phyloP scores from a whole-genome alignment of 1,140 invertebrate genomes.

The Pogonomyrmex californicus region DNA sequence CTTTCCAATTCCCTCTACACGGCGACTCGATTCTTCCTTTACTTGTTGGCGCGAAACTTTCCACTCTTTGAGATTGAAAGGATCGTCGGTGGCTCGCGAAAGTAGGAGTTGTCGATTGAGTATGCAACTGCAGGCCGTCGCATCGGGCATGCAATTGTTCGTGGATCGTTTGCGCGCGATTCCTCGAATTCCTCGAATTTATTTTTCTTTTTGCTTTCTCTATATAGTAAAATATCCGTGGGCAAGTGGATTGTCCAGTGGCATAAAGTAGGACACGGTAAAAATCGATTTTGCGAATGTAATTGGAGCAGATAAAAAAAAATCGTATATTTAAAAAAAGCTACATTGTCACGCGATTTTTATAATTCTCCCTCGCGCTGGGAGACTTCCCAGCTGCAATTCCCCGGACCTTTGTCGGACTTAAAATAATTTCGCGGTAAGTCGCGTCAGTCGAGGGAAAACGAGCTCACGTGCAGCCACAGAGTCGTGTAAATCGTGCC shows the following conservation, averaged over 20 bases:
- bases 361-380: not conserved
- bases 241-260: not conserved
- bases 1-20: conserved; percentile 2
- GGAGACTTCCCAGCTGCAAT: not conserved
- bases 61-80: conserved; percentile 56
- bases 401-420: conserved; percentile 14
- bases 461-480: not conserved
- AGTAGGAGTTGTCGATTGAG: conserved; percentile 39
- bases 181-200: not conserved
- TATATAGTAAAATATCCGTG: not conserved
- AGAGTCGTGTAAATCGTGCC: not conserved
- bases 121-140: conserved; percentile 43
- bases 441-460: conserved; percentile 7
- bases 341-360: not conserved
- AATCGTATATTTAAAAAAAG: not conserved
- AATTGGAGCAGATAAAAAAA: conserved; percentile 26
- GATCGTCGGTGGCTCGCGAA: conserved; percentile 39
- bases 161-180: conserved; percentile 28
- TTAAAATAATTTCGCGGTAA: conserved; percentile 43
- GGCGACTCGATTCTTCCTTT: conserved; percentile 34
- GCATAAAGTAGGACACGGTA: not conserved
- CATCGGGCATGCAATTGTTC: conserved; percentile 43
- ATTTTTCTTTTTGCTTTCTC: not conserved
- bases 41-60: conserved; percentile 60
- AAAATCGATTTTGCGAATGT: conserved; percentile 20